Base-by-base conservation (phyloP, 1,140 invertebrate species). In the Phocides pigmalion region DNA sequence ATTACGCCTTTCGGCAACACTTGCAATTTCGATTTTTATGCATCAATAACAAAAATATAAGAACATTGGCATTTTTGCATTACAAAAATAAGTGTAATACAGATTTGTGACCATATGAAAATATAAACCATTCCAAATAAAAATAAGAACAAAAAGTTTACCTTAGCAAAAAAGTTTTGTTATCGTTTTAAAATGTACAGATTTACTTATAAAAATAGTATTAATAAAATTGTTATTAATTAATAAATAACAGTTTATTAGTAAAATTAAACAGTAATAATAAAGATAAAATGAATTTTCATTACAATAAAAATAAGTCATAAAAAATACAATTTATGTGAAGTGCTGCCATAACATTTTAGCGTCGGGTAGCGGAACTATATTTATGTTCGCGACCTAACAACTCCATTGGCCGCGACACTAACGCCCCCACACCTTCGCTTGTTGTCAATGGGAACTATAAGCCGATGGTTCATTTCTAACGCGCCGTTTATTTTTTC, bases 291-390 rank as follows among this genome's bases (percentile, higher is more conserved):
- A 15, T 16, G 14, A 2, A 17, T 16, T 35, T 16, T n/a, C 14
- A 25, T 9, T 14, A 16, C 11, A 50, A 28, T 35, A 17, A 49
- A 50, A 32, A 50, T 1, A 17, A 51, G 65, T 64, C 56, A 56
- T 54, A 61, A 61, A 50, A 54, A 67, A 47, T 46, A 17, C 35
- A 32, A 62, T 46, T 58, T 14, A 17, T 32, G 6, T 28, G 15
- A 32, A 67, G 81, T 87, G 80, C 79, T 83, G 86, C 86, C 68
- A 62, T 50, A 59, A 69, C 41, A 44, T 47, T 50, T 70, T 66
- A 68, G 86, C 68, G 88, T 84, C 82, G 86, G 71, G 72, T 90
- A 90, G 87, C 84, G 15, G 80, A 87, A 90, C 84, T 87, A 87
- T 74, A 35, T 12, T 50, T 56, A 68, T 54, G 51, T 25, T 25